These are phyloP conservation scores for Glossophaga mutica DNA, from an alignment of 2,797 vertebrate genomes.

Conservation along the genomic window DNA sequence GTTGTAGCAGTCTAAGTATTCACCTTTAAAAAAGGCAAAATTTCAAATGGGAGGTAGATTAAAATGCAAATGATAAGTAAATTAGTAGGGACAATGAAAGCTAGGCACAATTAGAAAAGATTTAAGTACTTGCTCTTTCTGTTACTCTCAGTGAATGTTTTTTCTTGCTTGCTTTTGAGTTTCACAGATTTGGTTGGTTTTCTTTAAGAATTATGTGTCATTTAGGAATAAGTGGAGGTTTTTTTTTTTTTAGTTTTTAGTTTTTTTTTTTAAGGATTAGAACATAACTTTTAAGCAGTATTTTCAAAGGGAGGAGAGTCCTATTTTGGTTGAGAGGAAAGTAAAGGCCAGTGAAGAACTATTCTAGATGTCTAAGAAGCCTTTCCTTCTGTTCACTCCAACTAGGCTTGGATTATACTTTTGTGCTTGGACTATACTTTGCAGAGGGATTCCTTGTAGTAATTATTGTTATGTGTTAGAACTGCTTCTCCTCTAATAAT, in stretches of 20 bases:
- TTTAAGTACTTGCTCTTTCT: background rate
- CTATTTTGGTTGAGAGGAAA: slow-evolving; percentile 9
- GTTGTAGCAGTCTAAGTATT: background rate
- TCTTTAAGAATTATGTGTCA: background rate
- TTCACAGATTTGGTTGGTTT: background rate
- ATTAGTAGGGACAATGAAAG: background rate
- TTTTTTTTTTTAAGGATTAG: background rate
- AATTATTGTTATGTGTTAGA: background rate
- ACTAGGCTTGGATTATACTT: background rate
- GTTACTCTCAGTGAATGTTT: background rate
- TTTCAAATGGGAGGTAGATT: slow-evolving; percentile 40
- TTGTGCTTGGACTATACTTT: background rate
- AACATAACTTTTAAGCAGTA: background rate
- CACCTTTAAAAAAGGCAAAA: background rate
- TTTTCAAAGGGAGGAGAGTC: background rate
- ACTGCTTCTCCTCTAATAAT: background rate
- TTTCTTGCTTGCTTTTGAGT: background rate
- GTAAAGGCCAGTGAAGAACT: background rate
- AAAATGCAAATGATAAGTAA: background rate
- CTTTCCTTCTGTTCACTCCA: background rate
- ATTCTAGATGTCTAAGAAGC: background rate
- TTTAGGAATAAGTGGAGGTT: background rate
- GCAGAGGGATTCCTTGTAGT: background rate
- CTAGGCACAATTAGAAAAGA: background rate
- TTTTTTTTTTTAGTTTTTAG: too few relatives aligned